Base-by-base conservation (phyloP, 2,113 vertebrate species). In the Uropsilus gracilis region DNA sequence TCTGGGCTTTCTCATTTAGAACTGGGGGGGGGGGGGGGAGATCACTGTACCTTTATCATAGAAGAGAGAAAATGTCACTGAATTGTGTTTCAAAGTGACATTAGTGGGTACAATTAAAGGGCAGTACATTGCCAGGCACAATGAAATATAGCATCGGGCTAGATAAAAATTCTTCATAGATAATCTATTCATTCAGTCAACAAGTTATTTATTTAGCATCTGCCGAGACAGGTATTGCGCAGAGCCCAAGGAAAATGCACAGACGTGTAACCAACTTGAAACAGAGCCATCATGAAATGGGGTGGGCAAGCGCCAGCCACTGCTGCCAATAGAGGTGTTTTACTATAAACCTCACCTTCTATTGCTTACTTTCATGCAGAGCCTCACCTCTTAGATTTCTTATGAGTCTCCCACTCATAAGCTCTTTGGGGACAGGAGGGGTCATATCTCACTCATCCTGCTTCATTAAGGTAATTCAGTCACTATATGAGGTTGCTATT, bases 331-430 rank as follows among this genome's bases (percentile, higher is more conserved):
- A 59, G 18, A 57, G 17, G 8, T 9, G n/a, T 13, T 37, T 87
- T n/a, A 85, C 11, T 18, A 6, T 12, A 9, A 12, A 22, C 22
- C 12, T 42, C 37, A 42, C 37, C n/a, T 71, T 37, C 37, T 37
- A 26, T 42, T n/a, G n/a, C n/a, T n/a, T n/a, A n/a, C n/a, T n/a
- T 44, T 42, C 75, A 83, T 2, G 81, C 55, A 93, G 46, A 89
- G 85, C 97, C 98, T 98, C 98, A 99, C 99, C 99, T 99, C 99
- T 99, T 96, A 99, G 98, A 96, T 99, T 99, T 98, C 99, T 99
- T n/a, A 37, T 32, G 44, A 14, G 44, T 50, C 13, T 50, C 17
- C 59, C 64, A 48, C 28, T 68, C 17, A 14, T 64, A 86, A 84
- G 32, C 14, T 68, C 63, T 69, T 76, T 84, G 53, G 63, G 17